Percentiles rank a stretch among this genome's conserved stretches.
Evolutionary conservation across 92 coral and sea anemone genomes (phyloP).

Genomic region (Heliopora coerulea): DNA sequence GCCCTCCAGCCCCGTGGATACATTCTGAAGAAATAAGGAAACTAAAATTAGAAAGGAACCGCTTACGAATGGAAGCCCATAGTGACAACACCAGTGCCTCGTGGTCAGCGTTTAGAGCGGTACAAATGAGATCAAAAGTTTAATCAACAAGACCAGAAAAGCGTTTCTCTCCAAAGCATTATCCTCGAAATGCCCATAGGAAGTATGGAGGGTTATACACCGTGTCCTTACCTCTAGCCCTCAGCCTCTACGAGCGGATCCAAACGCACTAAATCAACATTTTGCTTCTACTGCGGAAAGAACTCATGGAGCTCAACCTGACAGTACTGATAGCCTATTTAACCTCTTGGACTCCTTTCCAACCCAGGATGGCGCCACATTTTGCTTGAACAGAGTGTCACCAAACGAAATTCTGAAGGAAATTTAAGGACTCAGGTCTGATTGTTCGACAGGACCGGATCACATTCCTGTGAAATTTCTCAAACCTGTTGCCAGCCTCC

Average conservation of each 20-base stretch:
- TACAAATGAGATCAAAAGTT: conserved; percentile 51
- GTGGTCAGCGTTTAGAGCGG: conserved; percentile 48
- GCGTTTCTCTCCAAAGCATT: conserved; percentile 50
- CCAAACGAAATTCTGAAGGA: conserved; percentile 30
- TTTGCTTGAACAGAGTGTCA: conserved; percentile 26
- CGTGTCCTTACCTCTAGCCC: conserved; percentile 52
- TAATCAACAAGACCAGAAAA: conserved; percentile 32
- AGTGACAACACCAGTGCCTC: conserved; percentile 24
- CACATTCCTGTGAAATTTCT: conserved; percentile 32
- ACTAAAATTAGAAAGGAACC: conserved; percentile 42
- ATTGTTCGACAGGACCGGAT: conserved; percentile 34
- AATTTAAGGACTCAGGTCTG: conserved; percentile 22
- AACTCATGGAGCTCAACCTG: conserved; percentile 24
- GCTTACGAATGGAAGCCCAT: conserved; percentile 47
- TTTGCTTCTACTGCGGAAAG: conserved; percentile 54
- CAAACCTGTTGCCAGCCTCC: background rate
- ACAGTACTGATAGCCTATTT: conserved; percentile 24
- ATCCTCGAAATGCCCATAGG: conserved; percentile 50
- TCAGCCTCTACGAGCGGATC: conserved; percentile 51
- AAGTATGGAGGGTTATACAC: conserved; percentile 54
- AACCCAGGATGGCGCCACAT: background rate
- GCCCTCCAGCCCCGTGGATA: conserved; percentile 75
- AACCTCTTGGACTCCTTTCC: conserved; percentile 29
- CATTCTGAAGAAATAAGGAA: conserved; percentile 25
- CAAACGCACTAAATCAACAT: conserved; percentile 42